phyloP scores from a whole-genome alignment of 2,888 invertebrate genomes.

The Tigriopus californicus region DNA sequence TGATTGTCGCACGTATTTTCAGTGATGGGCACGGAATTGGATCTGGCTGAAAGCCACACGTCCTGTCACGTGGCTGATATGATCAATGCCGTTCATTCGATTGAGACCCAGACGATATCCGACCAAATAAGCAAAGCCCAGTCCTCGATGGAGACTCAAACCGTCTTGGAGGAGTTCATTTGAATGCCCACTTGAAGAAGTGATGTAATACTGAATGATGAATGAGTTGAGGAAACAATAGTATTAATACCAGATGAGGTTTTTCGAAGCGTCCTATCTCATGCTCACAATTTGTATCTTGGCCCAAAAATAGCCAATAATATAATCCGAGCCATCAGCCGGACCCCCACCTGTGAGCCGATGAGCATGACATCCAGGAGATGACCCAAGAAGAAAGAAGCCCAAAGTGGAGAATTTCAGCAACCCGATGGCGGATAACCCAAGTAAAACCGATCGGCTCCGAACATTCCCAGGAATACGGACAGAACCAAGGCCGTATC shows the following conservation, averaged over 20 bases:
- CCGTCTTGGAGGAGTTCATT: no score
- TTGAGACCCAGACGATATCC: no score
- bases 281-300: slow-evolving; percentile 57
- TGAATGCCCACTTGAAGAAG: no score
- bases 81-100: no score
- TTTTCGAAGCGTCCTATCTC: slow-evolving; percentile 61
- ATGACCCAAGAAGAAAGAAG: slow-evolving; percentile 81
- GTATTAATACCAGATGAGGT: slow-evolving; percentile 47
- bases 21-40: no score
- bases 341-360: slow-evolving; percentile 79
- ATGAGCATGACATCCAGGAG: slow-evolving; percentile 84
- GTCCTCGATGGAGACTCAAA: no score
- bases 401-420: slow-evolving; percentile 88
- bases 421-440: slow-evolving; percentile 91
- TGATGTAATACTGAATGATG: no score
- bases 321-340: slow-evolving; percentile 80
- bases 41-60: no score
- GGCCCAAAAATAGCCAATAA: slow-evolving; percentile 83
- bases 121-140: no score
- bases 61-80: no score
- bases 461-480: slow-evolving; percentile 94
- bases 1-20: no score
- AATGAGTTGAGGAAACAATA: no score
- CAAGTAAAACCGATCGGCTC: slow-evolving; percentile 89
- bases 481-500: slow-evolving; percentile 80